Percentiles rank a stretch among this genome's conserved stretches.
phyloP scores from a whole-genome alignment of 2,888 invertebrate genomes.

The Parnassius mnemosyne region DNA sequence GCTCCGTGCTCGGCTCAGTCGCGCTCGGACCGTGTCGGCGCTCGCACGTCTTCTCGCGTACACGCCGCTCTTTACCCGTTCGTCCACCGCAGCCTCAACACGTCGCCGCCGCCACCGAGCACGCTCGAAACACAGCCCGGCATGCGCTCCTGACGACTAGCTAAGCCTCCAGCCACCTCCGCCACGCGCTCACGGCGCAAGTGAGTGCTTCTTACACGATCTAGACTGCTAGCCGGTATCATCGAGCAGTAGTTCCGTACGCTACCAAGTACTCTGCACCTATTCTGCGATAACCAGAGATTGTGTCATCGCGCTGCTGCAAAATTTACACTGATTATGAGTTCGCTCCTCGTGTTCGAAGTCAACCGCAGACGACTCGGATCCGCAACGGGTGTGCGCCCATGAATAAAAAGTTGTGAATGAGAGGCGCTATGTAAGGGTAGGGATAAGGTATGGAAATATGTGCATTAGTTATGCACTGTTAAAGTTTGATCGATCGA shows the following conservation, averaged over 20 bases:
- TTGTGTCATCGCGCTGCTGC: neutral
- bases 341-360: neutral
- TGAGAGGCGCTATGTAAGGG: neutral
- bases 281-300: neutral
- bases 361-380: neutral
- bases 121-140: slow-evolving; percentile 38
- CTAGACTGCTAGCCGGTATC: neutral
- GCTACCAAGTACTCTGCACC: neutral
- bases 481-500: neutral
- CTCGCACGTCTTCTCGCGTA: slow-evolving; percentile 33
- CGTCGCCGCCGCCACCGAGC: slow-evolving; percentile 38
- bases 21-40: slow-evolving; percentile 47
- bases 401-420: neutral
- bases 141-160: slow-evolving; percentile 63
- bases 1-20: slow-evolving; percentile 14
- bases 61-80: slow-evolving; percentile 26
- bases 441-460: neutral
- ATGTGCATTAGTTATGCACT: neutral
- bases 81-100: slow-evolving; percentile 36
- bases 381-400: neutral
- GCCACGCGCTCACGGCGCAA: slow-evolving; percentile 42
- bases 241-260: neutral
- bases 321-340: neutral
- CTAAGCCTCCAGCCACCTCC: slow-evolving; percentile 30
- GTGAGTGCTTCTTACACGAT: slow-evolving; percentile 45